Evolutionary conservation across 92 coral and sea anemone genomes (phyloP).

Genomic region (Diadumene lineata): DNA sequence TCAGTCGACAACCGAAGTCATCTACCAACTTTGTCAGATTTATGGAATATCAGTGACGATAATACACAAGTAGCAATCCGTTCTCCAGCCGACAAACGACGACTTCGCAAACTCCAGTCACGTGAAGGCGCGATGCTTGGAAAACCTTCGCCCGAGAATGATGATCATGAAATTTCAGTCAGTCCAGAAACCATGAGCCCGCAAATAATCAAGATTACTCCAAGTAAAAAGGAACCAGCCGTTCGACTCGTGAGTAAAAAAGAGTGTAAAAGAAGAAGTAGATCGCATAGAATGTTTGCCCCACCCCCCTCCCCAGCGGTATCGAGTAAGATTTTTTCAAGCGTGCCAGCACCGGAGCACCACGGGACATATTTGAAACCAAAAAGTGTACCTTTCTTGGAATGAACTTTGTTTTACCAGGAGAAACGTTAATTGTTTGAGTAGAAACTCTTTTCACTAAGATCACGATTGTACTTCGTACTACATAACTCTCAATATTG

Average conservation of each 20-base stretch:
- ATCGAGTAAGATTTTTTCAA: slow-evolving; percentile 10
- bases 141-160: slow-evolving; percentile 15
- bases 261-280: slow-evolving; percentile 22
- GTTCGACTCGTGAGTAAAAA: slow-evolving; percentile 20
- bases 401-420: too few species aligned
- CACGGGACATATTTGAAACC: slow-evolving; percentile 10
- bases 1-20: background rate
- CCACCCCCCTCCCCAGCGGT: slow-evolving; percentile 38
- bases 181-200: slow-evolving; percentile 37
- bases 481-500: too few species aligned
- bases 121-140: slow-evolving; percentile 20
- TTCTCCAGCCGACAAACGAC: background rate
- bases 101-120: background rate
- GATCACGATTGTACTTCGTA: too few species aligned
- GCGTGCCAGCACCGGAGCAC: background rate
- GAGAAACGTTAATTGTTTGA: too few species aligned
- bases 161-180: slow-evolving; percentile 1
- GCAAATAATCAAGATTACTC: slow-evolving; percentile 53
- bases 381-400: slow-evolving; percentile 4
- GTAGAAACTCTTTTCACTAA: too few species aligned
- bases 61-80: background rate
- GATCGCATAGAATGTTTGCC: slow-evolving; percentile 22
- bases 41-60: background rate
- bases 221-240: slow-evolving; percentile 37
- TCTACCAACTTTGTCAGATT: background rate